Conservation (phyloP, 2,888 invertebrate species). For the Sarcophaga subvicina region DNA sequence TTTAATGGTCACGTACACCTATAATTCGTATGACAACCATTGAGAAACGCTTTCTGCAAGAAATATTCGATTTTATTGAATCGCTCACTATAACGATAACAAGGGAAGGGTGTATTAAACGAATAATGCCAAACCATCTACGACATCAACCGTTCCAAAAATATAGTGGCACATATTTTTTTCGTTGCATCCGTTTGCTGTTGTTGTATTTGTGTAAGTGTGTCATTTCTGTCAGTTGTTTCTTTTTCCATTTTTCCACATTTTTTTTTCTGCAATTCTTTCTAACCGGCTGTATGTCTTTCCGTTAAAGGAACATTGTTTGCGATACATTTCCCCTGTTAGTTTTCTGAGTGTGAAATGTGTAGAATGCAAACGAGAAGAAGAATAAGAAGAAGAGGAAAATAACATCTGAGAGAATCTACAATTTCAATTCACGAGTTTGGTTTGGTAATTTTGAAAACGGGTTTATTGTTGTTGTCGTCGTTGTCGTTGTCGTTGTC, state of each 20-base stretch:
- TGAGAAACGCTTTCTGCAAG: background rate
- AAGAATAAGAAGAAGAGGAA: background rate
- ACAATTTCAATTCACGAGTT: background rate
- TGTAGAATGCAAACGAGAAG: constrained; percentile 1
- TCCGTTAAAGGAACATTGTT: constrained; percentile 49
- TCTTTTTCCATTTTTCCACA: background rate
- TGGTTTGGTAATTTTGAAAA: constrained; percentile 27
- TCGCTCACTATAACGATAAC: background rate
- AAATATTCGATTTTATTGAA: background rate
- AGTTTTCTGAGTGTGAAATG: constrained; percentile 19
- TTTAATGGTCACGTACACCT: background rate
- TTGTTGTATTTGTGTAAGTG: constrained; percentile 41
- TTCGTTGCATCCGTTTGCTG: constrained; percentile 17
- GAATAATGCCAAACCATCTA: background rate
- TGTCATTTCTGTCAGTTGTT: constrained; percentile 40
- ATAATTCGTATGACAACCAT: background rate
- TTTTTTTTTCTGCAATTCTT: constrained; percentile 14
- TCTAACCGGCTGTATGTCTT: constrained; percentile 44
- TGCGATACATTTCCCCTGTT: constrained; percentile 37
- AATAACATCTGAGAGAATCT: background rate
- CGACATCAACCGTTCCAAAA: constrained; percentile 5
- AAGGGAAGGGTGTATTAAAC: background rate
- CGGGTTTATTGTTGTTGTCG: constrained; percentile 31
- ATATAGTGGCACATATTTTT: background rate
- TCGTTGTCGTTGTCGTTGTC: constrained; percentile 12